Evolutionary conservation across 2,113 vertebrate species (phyloP).

Genomic region (Eonycteris spelaea): DNA sequence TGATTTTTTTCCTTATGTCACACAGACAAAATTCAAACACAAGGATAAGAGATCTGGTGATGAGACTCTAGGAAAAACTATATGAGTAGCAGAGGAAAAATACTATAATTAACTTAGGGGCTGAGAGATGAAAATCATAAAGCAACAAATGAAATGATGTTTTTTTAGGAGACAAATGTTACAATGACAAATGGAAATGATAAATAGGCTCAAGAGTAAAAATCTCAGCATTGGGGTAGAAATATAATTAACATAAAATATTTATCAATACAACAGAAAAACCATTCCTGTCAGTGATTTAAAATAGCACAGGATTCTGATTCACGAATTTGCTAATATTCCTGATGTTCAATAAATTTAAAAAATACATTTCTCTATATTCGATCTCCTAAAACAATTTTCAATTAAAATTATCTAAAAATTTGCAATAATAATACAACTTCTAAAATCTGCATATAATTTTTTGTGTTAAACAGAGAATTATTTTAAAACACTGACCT

Average conservation of each 20-base stretch:
- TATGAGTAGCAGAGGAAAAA: not conserved
- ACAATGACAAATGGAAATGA: not conserved
- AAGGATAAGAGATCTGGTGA: not conserved
- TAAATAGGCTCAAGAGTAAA: constrained; percentile 19
- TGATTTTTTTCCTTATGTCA: constrained; percentile 7
- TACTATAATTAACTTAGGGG: not conserved
- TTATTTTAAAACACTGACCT: constrained; percentile 80
- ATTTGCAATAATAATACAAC: not conserved
- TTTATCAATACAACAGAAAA: constrained; percentile 6
- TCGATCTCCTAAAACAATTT: not conserved
- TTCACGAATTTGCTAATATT: not conserved
- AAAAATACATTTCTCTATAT: not conserved
- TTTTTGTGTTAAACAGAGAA: constrained; percentile 7
- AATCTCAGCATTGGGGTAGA: not conserved
- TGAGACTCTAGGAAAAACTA: not conserved
- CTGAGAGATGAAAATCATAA: not conserved
- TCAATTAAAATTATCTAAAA: constrained; percentile 19
- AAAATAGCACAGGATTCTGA: not conserved
- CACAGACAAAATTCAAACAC: not conserved
- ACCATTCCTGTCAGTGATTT: not conserved
- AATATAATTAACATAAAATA: not conserved
- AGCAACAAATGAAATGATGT: not conserved
- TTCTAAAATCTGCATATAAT: not conserved
- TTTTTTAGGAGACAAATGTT: not conserved
- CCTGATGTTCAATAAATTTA: not conserved